A percentile compares a stretch with the other conserved stretches of the same genome.
These are phyloP conservation scores for Coelopa frigida DNA, from an alignment of 1,140 invertebrate species.

Conservation along the genomic window DNA sequence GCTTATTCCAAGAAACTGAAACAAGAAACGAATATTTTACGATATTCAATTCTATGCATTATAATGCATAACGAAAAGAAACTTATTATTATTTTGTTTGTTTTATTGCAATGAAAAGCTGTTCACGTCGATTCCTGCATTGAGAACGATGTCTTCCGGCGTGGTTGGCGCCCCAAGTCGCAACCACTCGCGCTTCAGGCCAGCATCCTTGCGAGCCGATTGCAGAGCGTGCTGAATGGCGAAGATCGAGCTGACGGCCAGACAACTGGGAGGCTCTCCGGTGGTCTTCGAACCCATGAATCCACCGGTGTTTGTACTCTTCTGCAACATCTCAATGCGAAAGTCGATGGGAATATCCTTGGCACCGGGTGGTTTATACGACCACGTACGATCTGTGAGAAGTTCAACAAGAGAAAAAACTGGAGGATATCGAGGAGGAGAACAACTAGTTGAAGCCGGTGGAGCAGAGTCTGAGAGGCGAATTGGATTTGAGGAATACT, in stretches of 20 bases:
- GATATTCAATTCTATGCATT: too few relatives aligned
- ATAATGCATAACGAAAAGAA: too few relatives aligned
- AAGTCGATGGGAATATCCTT: slow-evolving; percentile 83
- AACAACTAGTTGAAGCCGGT: too few relatives aligned
- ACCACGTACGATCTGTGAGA: slow-evolving; percentile 73
- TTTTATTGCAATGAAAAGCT: slow-evolving; percentile 18
- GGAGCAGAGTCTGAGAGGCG: too few relatives aligned
- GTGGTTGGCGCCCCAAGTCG: slow-evolving; percentile 48
- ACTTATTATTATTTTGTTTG: too few relatives aligned
- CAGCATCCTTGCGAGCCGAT: slow-evolving; percentile 55
- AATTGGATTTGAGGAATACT: too few relatives aligned
- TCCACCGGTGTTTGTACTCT: slow-evolving; percentile 61
- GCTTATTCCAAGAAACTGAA: too few relatives aligned
- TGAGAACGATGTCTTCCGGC: slow-evolving; percentile 40
- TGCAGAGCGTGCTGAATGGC: slow-evolving; percentile 65
- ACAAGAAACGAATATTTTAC: too few relatives aligned
- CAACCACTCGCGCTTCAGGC: slow-evolving; percentile 47
- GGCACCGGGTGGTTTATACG: slow-evolving; percentile 71
- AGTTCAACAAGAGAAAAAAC: too few relatives aligned
- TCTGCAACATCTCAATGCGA: slow-evolving; percentile 62
- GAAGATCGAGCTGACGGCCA: slow-evolving; percentile 57
- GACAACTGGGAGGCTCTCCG: slow-evolving; percentile 70
- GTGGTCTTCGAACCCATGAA: slow-evolving; percentile 76
- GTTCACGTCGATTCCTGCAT: slow-evolving; percentile 31
- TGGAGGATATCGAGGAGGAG: too few relatives aligned